A percentile compares a stretch with the other conserved stretches of the same genome.
Evolutionary conservation across 2,888 invertebrate species (phyloP).

Genomic region (Drosophila aldrichi): DNA sequence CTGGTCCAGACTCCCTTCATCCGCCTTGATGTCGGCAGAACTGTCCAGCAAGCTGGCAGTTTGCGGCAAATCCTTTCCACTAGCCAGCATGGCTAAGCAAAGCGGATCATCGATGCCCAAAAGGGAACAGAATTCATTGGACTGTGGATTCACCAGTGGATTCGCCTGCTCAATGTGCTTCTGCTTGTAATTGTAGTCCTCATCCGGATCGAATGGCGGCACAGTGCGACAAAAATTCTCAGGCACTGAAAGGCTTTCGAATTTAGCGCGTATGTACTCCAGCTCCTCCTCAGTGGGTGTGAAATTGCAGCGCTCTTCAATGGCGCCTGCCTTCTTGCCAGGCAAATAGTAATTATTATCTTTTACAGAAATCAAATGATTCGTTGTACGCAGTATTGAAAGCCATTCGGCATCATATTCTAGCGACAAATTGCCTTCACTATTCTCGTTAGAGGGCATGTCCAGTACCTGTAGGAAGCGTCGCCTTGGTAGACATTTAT

Average conservation of each 20-base stretch:
- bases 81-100: constrained; percentile 87
- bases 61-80: constrained; percentile 85
- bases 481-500: constrained; percentile 96
- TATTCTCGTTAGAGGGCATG: constrained; percentile 32
- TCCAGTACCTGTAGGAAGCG: constrained; percentile 95
- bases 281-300: constrained; percentile 91
- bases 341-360: constrained; percentile 92
- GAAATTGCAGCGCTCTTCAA: constrained; percentile 87
- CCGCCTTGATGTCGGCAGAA: background rate
- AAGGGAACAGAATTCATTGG: constrained; percentile 88
- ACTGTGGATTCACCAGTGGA: constrained; percentile 89
- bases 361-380: constrained; percentile 93
- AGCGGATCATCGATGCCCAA: constrained; percentile 93
- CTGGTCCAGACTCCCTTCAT: constrained; percentile 13
- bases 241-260: constrained; percentile 90
- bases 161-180: constrained; percentile 85
- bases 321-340: constrained; percentile 87
- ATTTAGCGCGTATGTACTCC: constrained; percentile 87
- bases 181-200: constrained; percentile 78
- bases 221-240: constrained; percentile 92
- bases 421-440: constrained; percentile 53
- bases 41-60: constrained; percentile 68
- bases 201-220: constrained; percentile 86
- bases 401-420: constrained; percentile 97
- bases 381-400: constrained; percentile 93